These are phyloP conservation scores for Morpho helenor DNA, from an alignment of 2,888 invertebrate species.

Conservation along the genomic window DNA sequence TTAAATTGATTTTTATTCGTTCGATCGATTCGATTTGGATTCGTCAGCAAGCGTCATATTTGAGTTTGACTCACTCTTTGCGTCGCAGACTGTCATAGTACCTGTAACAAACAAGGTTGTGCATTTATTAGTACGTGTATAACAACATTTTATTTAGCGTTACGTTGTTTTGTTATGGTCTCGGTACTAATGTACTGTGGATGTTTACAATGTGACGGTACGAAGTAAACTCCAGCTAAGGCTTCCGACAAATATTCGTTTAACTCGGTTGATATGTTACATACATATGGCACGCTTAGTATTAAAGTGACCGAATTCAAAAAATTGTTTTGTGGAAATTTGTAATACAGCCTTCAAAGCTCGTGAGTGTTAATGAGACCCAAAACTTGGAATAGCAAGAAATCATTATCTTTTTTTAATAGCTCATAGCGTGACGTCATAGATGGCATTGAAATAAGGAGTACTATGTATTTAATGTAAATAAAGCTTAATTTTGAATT, in stretches of 20 bases:
- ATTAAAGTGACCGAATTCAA: too few relatives aligned
- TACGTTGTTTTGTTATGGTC: slow-evolving; percentile 16
- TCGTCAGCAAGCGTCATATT: slow-evolving; percentile 49
- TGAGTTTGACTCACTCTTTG: slow-evolving; percentile 64
- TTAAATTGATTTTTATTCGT: slow-evolving; percentile 7
- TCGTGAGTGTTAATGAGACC: too few relatives aligned
- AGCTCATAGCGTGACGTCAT: too few relatives aligned
- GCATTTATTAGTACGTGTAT: slow-evolving; percentile 24
- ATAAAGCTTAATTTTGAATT: too few relatives aligned
- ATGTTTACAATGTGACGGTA: slow-evolving; percentile 2
- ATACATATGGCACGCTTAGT: background rate
- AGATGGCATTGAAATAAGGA: too few relatives aligned
- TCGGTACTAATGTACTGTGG: slow-evolving; percentile 19
- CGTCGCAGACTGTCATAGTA: slow-evolving; percentile 67
- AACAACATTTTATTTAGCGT: slow-evolving; percentile 20
- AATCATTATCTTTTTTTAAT: too few relatives aligned
- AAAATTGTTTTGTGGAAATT: too few relatives aligned
- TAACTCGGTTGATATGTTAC: background rate
- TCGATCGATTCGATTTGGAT: slow-evolving; percentile 23
- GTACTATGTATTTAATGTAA: too few relatives aligned
- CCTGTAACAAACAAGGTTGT: slow-evolving; percentile 51
- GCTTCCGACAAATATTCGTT: background rate
- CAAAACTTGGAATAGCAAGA: too few relatives aligned
- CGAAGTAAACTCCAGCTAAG: background rate
- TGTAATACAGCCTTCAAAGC: too few relatives aligned